These are phyloP conservation scores for Falco berigora DNA, from an alignment of 2,797 vertebrate species.

Conservation along the genomic window DNA sequence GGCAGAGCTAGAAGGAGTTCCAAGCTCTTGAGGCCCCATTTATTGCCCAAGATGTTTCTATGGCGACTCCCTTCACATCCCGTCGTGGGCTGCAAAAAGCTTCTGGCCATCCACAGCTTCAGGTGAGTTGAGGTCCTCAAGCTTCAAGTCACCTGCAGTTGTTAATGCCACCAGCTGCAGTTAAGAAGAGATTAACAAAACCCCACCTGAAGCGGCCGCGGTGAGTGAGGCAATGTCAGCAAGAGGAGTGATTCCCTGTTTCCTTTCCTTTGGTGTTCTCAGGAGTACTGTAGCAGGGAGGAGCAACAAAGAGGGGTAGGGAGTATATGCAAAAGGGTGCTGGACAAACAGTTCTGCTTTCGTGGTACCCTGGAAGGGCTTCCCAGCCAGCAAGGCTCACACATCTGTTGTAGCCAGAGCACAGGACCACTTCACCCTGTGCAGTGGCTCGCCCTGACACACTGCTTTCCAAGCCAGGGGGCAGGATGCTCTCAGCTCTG, in stretches of 20 bases:
- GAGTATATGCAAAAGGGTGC: not conserved
- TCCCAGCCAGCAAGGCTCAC: not conserved
- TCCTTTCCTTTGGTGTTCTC: not conserved
- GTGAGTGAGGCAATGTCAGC: not conserved
- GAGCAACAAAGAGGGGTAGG: not conserved
- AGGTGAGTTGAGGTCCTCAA: not conserved
- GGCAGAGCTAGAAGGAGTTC: not conserved
- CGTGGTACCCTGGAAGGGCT: not conserved
- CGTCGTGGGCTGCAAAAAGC: constrained; percentile 13
- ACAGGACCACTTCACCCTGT: not conserved
- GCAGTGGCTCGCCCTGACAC: not conserved
- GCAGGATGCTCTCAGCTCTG: not conserved
- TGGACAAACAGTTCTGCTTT: not conserved
- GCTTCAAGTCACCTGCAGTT: not conserved
- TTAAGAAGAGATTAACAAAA: not conserved
- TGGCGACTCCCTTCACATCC: constrained; percentile 33
- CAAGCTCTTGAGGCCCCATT: not conserved
- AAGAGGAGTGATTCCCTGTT: not conserved
- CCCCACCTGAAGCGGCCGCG: not conserved
- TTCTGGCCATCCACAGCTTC: constrained; percentile 27
- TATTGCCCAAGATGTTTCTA: constrained; percentile 53
- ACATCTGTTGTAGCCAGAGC: not conserved
- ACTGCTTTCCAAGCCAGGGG: not conserved
- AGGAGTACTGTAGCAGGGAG: not conserved
- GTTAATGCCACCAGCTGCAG: not conserved